Base-by-base conservation (phyloP, 2,113 vertebrate species). In the Tinamus guttatus region DNA sequence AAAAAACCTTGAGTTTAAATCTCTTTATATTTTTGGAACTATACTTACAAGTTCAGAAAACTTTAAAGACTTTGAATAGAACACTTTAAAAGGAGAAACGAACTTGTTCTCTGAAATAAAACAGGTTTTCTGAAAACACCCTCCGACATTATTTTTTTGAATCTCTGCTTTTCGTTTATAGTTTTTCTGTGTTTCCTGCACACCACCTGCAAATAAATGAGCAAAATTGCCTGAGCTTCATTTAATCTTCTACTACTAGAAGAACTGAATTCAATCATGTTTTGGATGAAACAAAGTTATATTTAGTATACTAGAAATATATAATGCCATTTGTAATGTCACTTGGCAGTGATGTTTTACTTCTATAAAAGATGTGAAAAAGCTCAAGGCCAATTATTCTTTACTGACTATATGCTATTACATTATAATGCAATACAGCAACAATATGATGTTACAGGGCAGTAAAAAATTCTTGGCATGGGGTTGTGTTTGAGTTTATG, bases 51-150 rank as follows among this genome's bases (percentile, higher is more conserved):
- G 3, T 69, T 84, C 62, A 88, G 82, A 94, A 92, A 92, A 24
- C 11, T 49, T 83, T 71, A 7, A 81, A 83, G 60, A 11, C 30
- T 92, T 95, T 73, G 34, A 96, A 62, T 22, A 69, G 40, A 86
- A 79, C 47, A 63, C 67, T 92, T 95, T 81, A 86, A 93, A 27
- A 81, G 56, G 11, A 62, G 40, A 94, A 94, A 81, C 38, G 30
- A 94, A 71, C 47, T 81, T 68, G 73, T 81, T 65, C 52, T 93
- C 81, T 93, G 77, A 97, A 94, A 95, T 95, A 87, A 94, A 96
- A 22, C 85, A 90, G 85, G 20, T 86, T 95, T 94, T 92, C 92
- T 86, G 73, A 90, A 96, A 95, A 86, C 43, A n/a, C 10, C 24
- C 51, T 90, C 84, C 69, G 73, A 71, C 73, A 76, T 78, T 59